Evolutionary conservation across 2,888 invertebrate genomes (phyloP), one percentile per base, ranked within the genome.

Genomic region (Sipha maydis): DNA sequence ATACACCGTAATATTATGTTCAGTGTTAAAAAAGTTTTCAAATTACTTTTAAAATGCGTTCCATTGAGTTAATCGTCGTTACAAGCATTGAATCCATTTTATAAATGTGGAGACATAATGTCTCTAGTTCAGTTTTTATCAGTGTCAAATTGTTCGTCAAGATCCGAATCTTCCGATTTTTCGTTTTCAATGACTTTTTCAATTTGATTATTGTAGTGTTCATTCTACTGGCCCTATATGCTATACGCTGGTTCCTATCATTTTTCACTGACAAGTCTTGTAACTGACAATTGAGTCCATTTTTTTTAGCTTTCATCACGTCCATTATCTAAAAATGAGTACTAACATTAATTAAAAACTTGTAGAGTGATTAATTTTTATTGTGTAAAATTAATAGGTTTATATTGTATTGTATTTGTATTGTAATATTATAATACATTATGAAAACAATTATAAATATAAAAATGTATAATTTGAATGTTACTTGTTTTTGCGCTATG

Each of bases 61-160:
- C 86, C 79, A 86, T 86, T 0, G 86, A 86, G 11, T 54, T 25
- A 25, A 80, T 86, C 3, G 71, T 80, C n/a, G 86, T 86, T 2
- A 86, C 61, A 1, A 86, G 79, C 86, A 86, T 80, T 17, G 86
- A 86, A 25, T 86, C 86, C 80, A 86, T 80, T 86, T 86, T 86
- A 56, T 86, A 86, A 21, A 86, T 80, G 28, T 86, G 86, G 21
- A 80, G 5, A 41, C 86, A 79, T 28, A 86, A 25, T 31, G 86
- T 86, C 80, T 80, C 80, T 31, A 86, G 7, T 80, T 86, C 86
- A 25, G 56, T 17, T 73, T 80, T 86, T 73, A 80, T 80, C 14
- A 73, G 73, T 21, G n/a, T 75, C 25, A 86, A 86, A 75, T 86
- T 86, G 28, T 86, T 73, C 56, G 54, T 75, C 28, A 86, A 75